Evolutionary conservation across 2,797 vertebrate genomes (phyloP).

Genomic region (Mus minutoides): DNA sequence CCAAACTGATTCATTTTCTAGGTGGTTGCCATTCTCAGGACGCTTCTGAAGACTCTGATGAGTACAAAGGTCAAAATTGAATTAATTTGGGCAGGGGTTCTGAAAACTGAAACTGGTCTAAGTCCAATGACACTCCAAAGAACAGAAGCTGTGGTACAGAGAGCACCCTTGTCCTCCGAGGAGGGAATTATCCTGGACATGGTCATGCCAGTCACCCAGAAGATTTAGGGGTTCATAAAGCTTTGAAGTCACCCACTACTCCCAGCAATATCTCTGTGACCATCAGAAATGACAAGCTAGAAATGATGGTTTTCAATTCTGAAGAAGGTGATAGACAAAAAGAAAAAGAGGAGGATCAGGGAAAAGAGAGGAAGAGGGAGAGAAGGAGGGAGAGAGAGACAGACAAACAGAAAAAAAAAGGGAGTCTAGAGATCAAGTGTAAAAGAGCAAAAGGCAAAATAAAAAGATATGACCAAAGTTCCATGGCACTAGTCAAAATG

Average conservation of each 20-base stretch:
- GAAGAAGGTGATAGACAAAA: background rate
- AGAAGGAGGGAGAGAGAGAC: background rate
- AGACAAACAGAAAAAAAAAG: background rate
- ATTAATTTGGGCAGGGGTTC: background rate
- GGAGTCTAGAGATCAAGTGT: background rate
- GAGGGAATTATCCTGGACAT: background rate
- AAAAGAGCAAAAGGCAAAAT: background rate
- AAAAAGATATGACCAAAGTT: background rate
- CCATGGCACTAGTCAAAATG: background rate
- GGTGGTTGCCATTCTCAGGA: background rate
- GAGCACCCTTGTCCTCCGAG: background rate
- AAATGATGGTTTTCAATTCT: conserved; percentile 26
- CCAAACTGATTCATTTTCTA: conserved; percentile 55
- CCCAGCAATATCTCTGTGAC: background rate
- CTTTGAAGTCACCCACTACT: background rate
- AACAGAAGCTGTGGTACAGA: background rate
- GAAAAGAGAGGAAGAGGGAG: fast-evolving
- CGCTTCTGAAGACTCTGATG: background rate
- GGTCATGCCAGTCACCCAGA: background rate
- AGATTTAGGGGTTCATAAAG: background rate
- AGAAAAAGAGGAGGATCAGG: background rate
- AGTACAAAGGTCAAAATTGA: background rate
- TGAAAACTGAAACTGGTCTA: background rate
- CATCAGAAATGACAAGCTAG: background rate
- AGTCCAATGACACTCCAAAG: background rate